Base-by-base conservation (phyloP, 1,140 invertebrate genomes). In the Agrypnia vestita region DNA sequence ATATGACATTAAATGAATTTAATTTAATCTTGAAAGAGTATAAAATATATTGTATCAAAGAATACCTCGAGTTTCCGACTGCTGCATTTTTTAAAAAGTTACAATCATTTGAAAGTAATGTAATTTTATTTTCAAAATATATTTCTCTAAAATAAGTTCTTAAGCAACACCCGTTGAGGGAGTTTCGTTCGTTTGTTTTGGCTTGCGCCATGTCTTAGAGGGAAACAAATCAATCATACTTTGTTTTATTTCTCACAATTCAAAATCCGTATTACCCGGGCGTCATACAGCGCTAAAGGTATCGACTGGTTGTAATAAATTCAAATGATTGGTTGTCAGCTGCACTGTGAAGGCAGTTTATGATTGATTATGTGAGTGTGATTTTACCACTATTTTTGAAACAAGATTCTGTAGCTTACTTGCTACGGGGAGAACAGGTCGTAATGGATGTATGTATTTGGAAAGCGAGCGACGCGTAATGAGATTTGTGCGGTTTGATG, bases 241-340 rank as follows among this genome's bases (percentile, higher is more conserved):
- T 71, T 71, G 67, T 71, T 71, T 71, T 67, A 67, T 67, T 71
- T 71, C 67, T 51, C 67, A 71, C 67, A 47, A 71, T 71, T 51
- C 46, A 51, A 51, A 21, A 51, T 67, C 62, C 43, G 17, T 46
- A 67, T 51, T 74, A 59, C 43, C 71, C 56, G 53, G 71, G 53
- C 71, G 71, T 47, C 71, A 74, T 74, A 74, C 71, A 43, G 53
- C 21, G 51, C 21, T 55, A 44, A 53, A 74, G 71, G 71, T 74
- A 74, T 74, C 10, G 71, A 72, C 17, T 15, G 25, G 11, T 25
- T n/a, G 71, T 74, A 55, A 74, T 74, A 74, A 74, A 74, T 74
- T 74, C 71, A 74, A 56, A 74, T 74, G 71, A 74, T 74, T 74
- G 71, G 25, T 74, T 74, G 71, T 74, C 71, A 74, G 71, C n/a